These are phyloP conservation scores for Chrysina gloriosa DNA, from an alignment of 2,888 invertebrate species.

Conservation along the genomic window DNA sequence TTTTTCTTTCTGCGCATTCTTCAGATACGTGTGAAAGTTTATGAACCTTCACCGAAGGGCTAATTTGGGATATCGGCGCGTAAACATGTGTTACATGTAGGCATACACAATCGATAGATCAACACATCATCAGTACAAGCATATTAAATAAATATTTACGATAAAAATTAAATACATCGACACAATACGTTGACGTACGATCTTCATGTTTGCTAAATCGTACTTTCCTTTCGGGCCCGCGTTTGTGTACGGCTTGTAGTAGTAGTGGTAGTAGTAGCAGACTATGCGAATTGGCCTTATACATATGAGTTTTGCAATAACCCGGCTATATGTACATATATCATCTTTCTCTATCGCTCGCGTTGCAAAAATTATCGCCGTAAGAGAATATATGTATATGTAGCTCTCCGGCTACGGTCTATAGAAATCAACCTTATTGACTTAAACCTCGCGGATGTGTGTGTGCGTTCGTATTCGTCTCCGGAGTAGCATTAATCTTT, in stretches of 20 bases:
- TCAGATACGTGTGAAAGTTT: too few species aligned
- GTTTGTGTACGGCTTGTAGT: background rate
- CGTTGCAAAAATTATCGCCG: slow-evolving; percentile 23
- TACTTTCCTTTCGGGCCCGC: slow-evolving; percentile 7
- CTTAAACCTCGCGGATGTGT: slow-evolving; percentile 22
- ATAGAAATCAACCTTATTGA: slow-evolving; percentile 36
- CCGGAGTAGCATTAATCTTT: slow-evolving; percentile 47
- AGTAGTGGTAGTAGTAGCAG: too few species aligned
- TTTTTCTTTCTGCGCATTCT: too few species aligned
- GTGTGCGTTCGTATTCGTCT: background rate
- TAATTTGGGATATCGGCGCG: background rate
- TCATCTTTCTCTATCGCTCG: slow-evolving; percentile 31
- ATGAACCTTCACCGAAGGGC: too few species aligned
- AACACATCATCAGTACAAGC: background rate
- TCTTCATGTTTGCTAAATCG: background rate
- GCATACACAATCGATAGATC: background rate
- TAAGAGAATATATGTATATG: background rate
- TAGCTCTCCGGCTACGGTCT: slow-evolving; percentile 17
- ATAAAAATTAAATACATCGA: background rate
- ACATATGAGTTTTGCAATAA: slow-evolving; percentile 24
- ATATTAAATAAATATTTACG: slow-evolving; percentile 19
- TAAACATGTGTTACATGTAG: background rate
- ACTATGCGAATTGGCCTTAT: slow-evolving; percentile 25
- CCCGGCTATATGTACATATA: background rate
- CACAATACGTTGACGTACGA: background rate